Evolutionary conservation across 2,888 invertebrate species (phyloP).

Genomic region (Ochropleura plecta): DNA sequence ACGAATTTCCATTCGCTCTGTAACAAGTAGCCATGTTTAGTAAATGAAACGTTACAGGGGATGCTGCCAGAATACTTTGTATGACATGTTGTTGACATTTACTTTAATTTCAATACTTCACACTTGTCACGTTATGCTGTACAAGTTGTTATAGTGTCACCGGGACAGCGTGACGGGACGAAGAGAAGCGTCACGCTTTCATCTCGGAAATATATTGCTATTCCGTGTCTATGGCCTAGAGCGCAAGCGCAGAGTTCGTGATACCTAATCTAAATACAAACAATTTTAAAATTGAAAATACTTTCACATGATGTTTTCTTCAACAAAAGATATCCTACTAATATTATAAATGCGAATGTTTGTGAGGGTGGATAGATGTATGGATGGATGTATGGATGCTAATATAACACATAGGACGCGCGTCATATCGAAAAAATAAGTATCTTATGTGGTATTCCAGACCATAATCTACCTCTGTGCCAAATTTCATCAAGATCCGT

Average conservation of each 20-base stretch:
- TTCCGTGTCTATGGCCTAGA: not conserved
- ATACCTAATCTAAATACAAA: not conserved
- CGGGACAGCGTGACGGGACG: not conserved
- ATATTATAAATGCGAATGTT: too few relatives aligned
- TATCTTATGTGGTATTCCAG: too few relatives aligned
- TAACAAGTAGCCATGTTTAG: not conserved
- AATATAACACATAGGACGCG: too few relatives aligned
- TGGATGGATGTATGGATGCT: too few relatives aligned
- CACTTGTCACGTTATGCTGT: conserved; percentile 2
- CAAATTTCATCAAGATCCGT: too few relatives aligned
- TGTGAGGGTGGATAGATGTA: too few relatives aligned
- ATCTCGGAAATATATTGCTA: conserved; percentile 6
- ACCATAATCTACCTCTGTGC: too few relatives aligned
- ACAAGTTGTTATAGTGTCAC: conserved; percentile 19
- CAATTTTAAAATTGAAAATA: not conserved
- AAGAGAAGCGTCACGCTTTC: conserved; percentile 25
- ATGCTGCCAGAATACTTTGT: conserved; percentile 51
- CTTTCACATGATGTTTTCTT: not conserved
- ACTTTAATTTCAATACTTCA: conserved; percentile 51
- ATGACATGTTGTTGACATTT: conserved; percentile 29
- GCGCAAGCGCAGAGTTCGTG: not conserved
- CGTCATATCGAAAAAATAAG: too few relatives aligned
- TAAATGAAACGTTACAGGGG: conserved; percentile 30
- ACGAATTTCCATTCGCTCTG: not conserved
- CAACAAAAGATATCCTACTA: not conserved